phyloP scores from a whole-genome alignment of 2,113 vertebrate species.

The Thunnus thynnus region DNA sequence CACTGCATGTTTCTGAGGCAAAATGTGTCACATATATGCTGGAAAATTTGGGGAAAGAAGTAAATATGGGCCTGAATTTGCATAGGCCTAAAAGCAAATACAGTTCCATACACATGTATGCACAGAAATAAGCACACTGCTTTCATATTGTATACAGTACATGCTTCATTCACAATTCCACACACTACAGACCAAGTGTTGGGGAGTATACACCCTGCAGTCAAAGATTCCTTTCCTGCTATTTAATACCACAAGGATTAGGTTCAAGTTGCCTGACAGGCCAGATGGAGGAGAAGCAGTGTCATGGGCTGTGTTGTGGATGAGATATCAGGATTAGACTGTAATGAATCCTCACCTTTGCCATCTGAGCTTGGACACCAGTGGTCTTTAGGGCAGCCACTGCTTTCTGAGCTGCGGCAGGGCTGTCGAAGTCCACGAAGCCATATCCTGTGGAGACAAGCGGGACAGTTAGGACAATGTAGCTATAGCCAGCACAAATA shows the following conservation, averaged over 20 bases:
- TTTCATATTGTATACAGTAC: not conserved
- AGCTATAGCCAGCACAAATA: not conserved
- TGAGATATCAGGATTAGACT: slow-evolving; percentile 60
- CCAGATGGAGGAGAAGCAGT: slow-evolving; percentile 42
- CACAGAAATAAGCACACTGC: not conserved
- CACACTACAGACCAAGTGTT: slow-evolving; percentile 1
- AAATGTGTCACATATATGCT: not conserved
- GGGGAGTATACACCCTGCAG: slow-evolving; percentile 11
- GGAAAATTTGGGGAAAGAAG: not conserved
- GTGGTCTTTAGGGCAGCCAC: slow-evolving; percentile 94
- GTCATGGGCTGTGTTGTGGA: slow-evolving; percentile 37
- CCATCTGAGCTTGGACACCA: slow-evolving; percentile 99
- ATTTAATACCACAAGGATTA: slow-evolving; percentile 48
- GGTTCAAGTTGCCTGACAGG: slow-evolving; percentile 44
- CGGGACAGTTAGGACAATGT: slow-evolving; percentile 34
- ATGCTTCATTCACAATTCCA: slow-evolving; percentile 22
- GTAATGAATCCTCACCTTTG: slow-evolving; percentile 90
- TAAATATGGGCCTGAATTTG: not conserved
- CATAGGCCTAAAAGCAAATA: not conserved
- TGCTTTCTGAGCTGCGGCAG: slow-evolving; percentile 96
- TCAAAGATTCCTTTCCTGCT: slow-evolving; percentile 33
- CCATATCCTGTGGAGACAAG: slow-evolving; percentile 92
- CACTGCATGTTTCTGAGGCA: too few species aligned
- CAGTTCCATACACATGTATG: slow-evolving; percentile 3
- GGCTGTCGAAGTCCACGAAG: slow-evolving; percentile 99